Evolutionary conservation across 2,797 vertebrate genomes (phyloP), one percentile per base, ranked within the genome.

Genomic region (Meriones psammophilus): DNA sequence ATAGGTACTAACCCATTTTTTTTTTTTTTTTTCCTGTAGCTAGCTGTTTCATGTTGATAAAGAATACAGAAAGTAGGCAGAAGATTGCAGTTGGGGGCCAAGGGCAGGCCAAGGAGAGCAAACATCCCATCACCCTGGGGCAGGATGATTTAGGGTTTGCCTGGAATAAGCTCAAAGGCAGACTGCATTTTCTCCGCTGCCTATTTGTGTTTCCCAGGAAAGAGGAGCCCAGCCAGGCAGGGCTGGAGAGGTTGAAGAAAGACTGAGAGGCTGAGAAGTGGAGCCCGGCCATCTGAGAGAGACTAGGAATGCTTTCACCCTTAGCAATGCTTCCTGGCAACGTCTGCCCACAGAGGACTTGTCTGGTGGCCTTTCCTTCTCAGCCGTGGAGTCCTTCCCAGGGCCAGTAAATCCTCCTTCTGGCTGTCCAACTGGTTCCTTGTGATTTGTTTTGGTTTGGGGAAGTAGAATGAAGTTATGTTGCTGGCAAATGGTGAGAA

Each of bases 151-250:
- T 88, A 91, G 64, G 71, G 73, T 54, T 42, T 10, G 30, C 79
- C 17, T 71, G 58, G 91, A 69, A 58, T 4, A 1, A 93, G 24
- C 84, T 91, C 74, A 92, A 84, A 93, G 79, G 42, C 80, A 85
- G 80, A 17, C 68, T 78, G 24, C 89, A 90, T 96, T 94, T 96
- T 97, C 94, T 69, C 0, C 77, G 95, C 88, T 83, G 80, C 89
- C 86, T 85, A 54, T 97, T 77, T 95, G 84, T 96, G 96, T 97
- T 97, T 96, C 96, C 92, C 81, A 91, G 96, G 95, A 97, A 94
- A 96, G 94, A 81, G 90, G 68, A 90, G 24, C n/a, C 64, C 96
- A 86, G 95, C 85, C 91, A 90, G 83, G 80, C 39, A 39, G 39
- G 39, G 24, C 66, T 73, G 12, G 76, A 66, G 68, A 95, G 62